A percentile compares a stretch with the other conserved stretches of the same genome.
phyloP scores from a whole-genome alignment of 2,888 invertebrate species.

The Watsonalla binaria region DNA sequence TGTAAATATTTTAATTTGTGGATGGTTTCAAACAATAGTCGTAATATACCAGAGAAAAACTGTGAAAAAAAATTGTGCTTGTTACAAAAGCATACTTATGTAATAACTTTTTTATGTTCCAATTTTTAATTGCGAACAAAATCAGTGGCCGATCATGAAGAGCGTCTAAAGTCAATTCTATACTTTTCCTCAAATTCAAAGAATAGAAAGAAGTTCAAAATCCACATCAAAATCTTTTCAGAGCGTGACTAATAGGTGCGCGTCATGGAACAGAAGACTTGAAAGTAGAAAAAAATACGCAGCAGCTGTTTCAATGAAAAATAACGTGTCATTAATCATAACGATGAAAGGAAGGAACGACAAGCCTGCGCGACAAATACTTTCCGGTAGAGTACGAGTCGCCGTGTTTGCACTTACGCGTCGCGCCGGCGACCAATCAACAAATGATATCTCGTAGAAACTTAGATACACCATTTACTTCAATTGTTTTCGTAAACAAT shows the following conservation, averaged over 20 bases:
- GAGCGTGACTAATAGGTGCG: slow-evolving; percentile 67
- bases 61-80: not conserved
- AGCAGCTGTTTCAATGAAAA: slow-evolving; percentile 73
- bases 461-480: slow-evolving; percentile 39
- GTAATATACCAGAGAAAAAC: not conserved
- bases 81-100: not conserved
- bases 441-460: slow-evolving; percentile 40
- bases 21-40: not conserved
- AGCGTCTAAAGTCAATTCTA: slow-evolving; percentile 25
- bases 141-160: slow-evolving; percentile 17
- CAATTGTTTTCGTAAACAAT: slow-evolving; percentile 43
- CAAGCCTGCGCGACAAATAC: slow-evolving; percentile 66
- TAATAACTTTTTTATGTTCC: not conserved
- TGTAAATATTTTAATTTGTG: not conserved
- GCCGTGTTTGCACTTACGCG: slow-evolving; percentile 47
- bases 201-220: slow-evolving; percentile 46
- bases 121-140: not conserved
- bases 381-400: slow-evolving; percentile 46
- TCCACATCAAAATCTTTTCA: slow-evolving; percentile 58
- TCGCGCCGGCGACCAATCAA: slow-evolving; percentile 28
- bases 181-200: slow-evolving; percentile 28
- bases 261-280: slow-evolving; percentile 65
- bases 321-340: slow-evolving; percentile 74
- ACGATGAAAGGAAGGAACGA: slow-evolving; percentile 65
- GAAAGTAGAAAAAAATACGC: slow-evolving; percentile 67